Evolutionary conservation across 2,888 invertebrate genomes (phyloP).

Genomic region (Scaptomyza caliginosa): DNA sequence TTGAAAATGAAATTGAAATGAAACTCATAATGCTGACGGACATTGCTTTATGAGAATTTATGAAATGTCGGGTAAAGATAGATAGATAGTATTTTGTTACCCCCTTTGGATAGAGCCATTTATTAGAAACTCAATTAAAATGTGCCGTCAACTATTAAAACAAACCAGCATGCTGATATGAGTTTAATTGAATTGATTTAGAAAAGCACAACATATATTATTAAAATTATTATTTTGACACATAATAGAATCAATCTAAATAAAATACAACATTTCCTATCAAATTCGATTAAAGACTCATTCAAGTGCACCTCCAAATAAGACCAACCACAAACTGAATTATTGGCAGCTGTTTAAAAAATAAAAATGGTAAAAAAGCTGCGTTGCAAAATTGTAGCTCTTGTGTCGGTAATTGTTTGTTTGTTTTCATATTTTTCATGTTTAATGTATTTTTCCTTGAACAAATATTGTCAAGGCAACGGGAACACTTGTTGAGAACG

Average conservation of each 20-base stretch:
- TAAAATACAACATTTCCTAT: neutral
- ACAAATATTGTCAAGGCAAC: slow-evolving; percentile 40
- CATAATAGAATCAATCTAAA: neutral
- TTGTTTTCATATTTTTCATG: slow-evolving; percentile 46
- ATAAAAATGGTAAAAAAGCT: neutral
- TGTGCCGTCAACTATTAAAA: slow-evolving; percentile 34
- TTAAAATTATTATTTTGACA: no score
- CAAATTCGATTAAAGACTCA: slow-evolving; percentile 24
- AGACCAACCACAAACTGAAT: slow-evolving; percentile 22
- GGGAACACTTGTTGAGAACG: slow-evolving; percentile 44
- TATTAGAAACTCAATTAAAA: slow-evolving; percentile 35
- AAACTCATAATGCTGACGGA: slow-evolving; percentile 41
- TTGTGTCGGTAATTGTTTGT: slow-evolving; percentile 42
- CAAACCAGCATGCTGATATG: neutral
- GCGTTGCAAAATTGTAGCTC: neutral
- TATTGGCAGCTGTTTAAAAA: slow-evolving; percentile 14
- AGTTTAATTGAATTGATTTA: slow-evolving; percentile 2
- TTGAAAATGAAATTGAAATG: slow-evolving; percentile 8
- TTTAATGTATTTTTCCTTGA: slow-evolving; percentile 13
- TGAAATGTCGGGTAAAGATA: slow-evolving; percentile 14
- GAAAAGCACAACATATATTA: neutral
- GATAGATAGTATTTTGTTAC: neutral
- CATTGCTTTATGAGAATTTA: slow-evolving; percentile 46
- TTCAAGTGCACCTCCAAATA: neutral
- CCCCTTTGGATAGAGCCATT: neutral